These are phyloP conservation scores for Labeo calbasu DNA, from an alignment of 2,797 vertebrate genomes.

Conservation along the genomic window DNA sequence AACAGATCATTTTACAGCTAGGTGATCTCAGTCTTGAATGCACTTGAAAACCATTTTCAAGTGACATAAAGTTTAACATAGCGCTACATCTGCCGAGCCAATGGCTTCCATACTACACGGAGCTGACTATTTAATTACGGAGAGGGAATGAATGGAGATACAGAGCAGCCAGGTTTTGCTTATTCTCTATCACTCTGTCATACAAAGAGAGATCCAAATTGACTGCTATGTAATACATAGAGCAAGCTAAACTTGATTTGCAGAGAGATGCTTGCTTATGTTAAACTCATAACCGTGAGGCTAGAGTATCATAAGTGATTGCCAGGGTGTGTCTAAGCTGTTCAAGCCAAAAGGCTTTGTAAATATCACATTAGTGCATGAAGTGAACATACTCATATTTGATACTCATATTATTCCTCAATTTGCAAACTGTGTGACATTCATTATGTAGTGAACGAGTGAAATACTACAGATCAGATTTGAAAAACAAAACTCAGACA, in stretches of 20 bases:
- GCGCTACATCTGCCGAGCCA: constrained; percentile 93
- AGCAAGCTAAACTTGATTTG: constrained; percentile 6
- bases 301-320: not conserved
- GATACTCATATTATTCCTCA: not conserved
- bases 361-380: not conserved
- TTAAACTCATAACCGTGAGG: not conserved
- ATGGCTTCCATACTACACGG: constrained; percentile 87
- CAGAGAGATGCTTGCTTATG: no score
- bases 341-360: not conserved
- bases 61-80: constrained; percentile 99
- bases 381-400: not conserved
- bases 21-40: constrained; percentile 89
- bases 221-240: not conserved
- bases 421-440: not conserved
- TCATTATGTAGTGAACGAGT: no score
- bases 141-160: constrained; percentile 61
- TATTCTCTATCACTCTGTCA: constrained; percentile 40
- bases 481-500: not conserved
- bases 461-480: no score
- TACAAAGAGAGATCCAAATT: not conserved
- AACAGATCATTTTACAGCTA: constrained; percentile 95
- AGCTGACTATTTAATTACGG: constrained; percentile 92
- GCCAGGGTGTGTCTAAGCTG: not conserved
- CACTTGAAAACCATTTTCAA: constrained; percentile 95
- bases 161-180: constrained; percentile 44